Base-by-base conservation (phyloP, 2,113 vertebrate genomes). In the Austrofundulus limnaeus region DNA sequence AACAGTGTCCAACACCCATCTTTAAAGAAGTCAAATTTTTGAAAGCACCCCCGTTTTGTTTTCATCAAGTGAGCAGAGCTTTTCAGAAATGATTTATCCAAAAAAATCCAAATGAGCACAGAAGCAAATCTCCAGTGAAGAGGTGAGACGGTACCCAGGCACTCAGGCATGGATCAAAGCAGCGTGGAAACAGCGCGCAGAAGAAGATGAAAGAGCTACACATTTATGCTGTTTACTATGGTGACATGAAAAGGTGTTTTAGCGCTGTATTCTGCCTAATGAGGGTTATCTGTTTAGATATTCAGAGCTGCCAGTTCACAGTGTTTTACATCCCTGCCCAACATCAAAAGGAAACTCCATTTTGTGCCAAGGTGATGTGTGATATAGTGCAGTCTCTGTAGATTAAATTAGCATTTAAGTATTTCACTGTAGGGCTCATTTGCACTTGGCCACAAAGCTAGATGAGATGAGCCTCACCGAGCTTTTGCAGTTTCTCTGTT, bases 221-320 rank as follows among this genome's bases (percentile, higher is more conserved):
- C 93, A 93, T 92, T 91, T n/a, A 92, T 93, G 90, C 61, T 75
- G 80, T 89, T 91, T 93, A 85, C 94, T 89, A 91, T 93, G 91
- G 92, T 89, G 90, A 91, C 90, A 93, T 94, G 94, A 94, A 94
- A 94, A 92, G 91, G 89, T 92, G 88, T 92, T 88, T 88, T 93
- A 93, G 92, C 93, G 90, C 91, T 88, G 73, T 75, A 85, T 90
- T 90, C 88, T 84, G 81, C 88, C 89, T 95, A 94, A 95, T 94
- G 94, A 94, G 92, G 90, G 79, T 89, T 81, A 87, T 90, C 92
- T 90, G 88, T 92, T 94, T 92, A 93, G 90, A 86, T 72, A 80
- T 92, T 89, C 93, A 86, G 78, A 88, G 89, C 85, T 61, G 78
- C 80, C 80, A 87, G 85, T 90, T 91, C 66, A 69, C 77, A 88